A percentile compares a stretch with the other conserved stretches of the same genome.
Evolutionary conservation across 2,888 invertebrate genomes (phyloP).

Genomic region (Melanchra persicariae): DNA sequence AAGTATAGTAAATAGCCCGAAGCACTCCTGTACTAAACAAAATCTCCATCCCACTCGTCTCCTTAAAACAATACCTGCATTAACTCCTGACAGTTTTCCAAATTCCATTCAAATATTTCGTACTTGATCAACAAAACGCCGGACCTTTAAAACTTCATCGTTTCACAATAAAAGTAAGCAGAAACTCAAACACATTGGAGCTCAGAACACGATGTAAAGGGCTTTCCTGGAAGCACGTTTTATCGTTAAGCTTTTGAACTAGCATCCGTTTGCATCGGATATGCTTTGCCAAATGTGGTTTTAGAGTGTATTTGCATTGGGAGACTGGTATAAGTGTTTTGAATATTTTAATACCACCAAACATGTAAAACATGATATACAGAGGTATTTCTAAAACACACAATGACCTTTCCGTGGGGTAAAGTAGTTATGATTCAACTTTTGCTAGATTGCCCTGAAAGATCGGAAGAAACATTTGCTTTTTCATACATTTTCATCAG

Average conservation of each 20-base stretch:
- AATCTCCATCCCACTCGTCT: no score
- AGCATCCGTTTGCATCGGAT: neutral
- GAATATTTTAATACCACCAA: no score
- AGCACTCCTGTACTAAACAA: no score
- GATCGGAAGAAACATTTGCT: no score
- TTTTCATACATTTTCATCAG: no score
- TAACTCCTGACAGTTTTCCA: neutral
- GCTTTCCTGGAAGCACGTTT: constrained; percentile 28
- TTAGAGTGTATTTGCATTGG: neutral
- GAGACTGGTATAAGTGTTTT: neutral
- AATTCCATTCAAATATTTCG: constrained; percentile 25
- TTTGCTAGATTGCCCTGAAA: no score
- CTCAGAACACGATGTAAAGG: constrained; percentile 9
- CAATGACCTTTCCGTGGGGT: no score
- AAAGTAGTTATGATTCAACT: no score
- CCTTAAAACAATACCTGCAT: neutral
- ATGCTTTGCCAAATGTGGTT: neutral
- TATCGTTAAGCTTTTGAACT: constrained; percentile 20
- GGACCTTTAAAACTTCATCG: constrained; percentile 34
- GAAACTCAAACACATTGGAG: constrained; percentile 32
- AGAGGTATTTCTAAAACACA: no score
- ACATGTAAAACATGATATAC: no score
- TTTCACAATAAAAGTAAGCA: constrained; percentile 26
- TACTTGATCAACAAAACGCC: constrained; percentile 16
- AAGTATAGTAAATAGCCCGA: no score